Evolutionary conservation across 2,797 vertebrate genomes (phyloP), one percentile per base, ranked within the genome.

Genomic region (Menidia menidia): DNA sequence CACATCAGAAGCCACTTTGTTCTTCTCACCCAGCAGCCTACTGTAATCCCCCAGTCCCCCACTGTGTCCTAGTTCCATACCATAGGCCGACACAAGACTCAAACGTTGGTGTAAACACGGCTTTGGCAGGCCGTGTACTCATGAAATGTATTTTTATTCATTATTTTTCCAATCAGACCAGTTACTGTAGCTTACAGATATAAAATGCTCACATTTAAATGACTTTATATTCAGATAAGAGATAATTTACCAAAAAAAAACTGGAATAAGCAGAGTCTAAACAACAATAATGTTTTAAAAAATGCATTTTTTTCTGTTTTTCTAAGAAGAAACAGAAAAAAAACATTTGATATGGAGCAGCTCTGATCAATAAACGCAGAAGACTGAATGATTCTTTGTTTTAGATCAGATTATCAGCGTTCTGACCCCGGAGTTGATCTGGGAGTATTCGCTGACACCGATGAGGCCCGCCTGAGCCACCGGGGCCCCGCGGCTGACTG

Each of bases 401-500:
- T 16, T 45, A 15, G 6, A 6, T 47, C n/a, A 2, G 12, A 11
- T 69, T 54, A 64, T 60, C 55, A 35, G 47, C 64, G 48, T 56
- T 9, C 2, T 41, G 39, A 19, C 70, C 62, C 61, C 54, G 64
- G 76, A n/a, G 45, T 70, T 61, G 63, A 66, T 83, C 71, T 68
- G 68, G 64, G 75, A 70, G 62, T 64, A 62, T 56, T 53, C 2
- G 35, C 67, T 89, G 85, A 80, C 87, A 87, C 82, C 71, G 77
- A 76, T 80, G 84, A 75, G 78, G 50, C 76, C 58, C 60, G 64
- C 54, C 62, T 76, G 75, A 4, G 61, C 57, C 75, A 87, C 88
- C 9, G 68, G 56, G 88, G 84, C 84, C 73, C 75, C 35, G 44
- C 59, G 1, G 75, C 70, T 73, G 85, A 86, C 83, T 81, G 88